Percentiles rank a stretch among this genome's conserved stretches.
These are phyloP conservation scores for Gadus macrocephalus DNA, from an alignment of 2,113 vertebrate species.

Conservation along the genomic window DNA sequence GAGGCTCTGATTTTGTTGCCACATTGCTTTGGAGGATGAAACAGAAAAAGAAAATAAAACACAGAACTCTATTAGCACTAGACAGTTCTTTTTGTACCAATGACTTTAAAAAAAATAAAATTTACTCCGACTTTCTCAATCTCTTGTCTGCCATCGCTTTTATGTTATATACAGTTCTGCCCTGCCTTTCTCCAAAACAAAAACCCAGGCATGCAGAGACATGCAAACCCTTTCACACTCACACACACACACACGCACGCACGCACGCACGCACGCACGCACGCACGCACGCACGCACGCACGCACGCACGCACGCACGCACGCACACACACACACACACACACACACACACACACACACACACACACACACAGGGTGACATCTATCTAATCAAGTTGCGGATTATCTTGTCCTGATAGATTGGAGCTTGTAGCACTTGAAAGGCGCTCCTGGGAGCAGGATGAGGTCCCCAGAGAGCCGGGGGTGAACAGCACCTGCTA, in stretches of 20 bases:
- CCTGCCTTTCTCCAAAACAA: slow-evolving; percentile 34
- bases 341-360: background rate
- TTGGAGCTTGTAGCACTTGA: slow-evolving; percentile 68
- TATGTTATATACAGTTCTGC: slow-evolving; percentile 13
- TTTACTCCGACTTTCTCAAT: background rate
- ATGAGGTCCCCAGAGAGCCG: slow-evolving; percentile 66
- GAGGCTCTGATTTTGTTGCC: slow-evolving; percentile 61
- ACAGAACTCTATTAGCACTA: too few species aligned
- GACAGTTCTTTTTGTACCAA: background rate
- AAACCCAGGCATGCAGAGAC: background rate
- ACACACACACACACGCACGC: too few species aligned
- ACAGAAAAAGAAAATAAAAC: background rate
- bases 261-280: background rate
- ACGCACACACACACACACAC: slow-evolving; percentile 7
- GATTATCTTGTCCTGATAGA: slow-evolving; percentile 81
- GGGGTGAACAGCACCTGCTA: slow-evolving; percentile 61
- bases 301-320: background rate
- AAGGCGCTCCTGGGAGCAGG: slow-evolving; percentile 70
- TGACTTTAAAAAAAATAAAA: background rate
- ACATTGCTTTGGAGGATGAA: slow-evolving; percentile 63
- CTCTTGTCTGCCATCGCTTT: too few species aligned
- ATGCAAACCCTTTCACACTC: too few species aligned
- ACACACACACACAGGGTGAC: slow-evolving; percentile 48
- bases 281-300: too few species aligned
- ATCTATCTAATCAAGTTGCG: slow-evolving; percentile 74